Conservation (phyloP, 92 coral and sea anemone genomes). For the Parazoanthus atlanticus region DNA sequence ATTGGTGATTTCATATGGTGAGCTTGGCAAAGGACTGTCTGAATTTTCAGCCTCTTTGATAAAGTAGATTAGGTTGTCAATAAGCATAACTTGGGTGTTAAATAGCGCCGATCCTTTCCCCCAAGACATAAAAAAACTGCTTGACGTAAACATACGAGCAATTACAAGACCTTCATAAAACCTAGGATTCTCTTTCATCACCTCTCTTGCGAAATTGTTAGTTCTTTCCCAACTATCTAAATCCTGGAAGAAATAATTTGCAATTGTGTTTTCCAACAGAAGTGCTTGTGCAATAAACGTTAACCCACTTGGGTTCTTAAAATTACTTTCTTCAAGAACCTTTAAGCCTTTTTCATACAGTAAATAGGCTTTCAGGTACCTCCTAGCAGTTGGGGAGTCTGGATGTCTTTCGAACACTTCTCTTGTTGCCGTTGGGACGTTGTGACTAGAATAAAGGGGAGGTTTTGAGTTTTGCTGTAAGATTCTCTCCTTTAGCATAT, state of each 20-base stretch:
- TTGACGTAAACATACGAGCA: not conserved
- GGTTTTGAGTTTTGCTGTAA: not conserved
- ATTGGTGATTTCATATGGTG: constrained; percentile 23
- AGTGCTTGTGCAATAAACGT: constrained; percentile 12
- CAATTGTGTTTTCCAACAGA: constrained; percentile 12
- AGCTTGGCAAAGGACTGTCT: constrained; percentile 4
- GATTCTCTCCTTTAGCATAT: not conserved
- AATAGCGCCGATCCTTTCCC: not conserved
- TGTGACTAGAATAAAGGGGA: not conserved
- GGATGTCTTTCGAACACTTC: not conserved
- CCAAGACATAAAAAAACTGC: not conserved
- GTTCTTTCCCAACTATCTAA: not conserved
- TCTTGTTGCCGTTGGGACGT: not conserved
- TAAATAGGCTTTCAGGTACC: constrained; percentile 22
- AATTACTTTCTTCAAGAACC: constrained; percentile 5
- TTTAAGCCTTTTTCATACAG: not conserved
- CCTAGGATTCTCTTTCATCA: constrained; percentile 2
- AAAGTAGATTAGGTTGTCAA: constrained; percentile 3
- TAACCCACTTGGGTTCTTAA: not conserved
- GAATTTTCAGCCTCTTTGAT: not conserved
- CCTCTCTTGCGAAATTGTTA: not conserved
- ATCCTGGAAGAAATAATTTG: not conserved
- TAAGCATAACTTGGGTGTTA: not conserved
- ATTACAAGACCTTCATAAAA: constrained; percentile 22
- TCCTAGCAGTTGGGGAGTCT: constrained; percentile 31